phyloP scores from a whole-genome alignment of 30 jellyfish, hydroid and myxozoan genomes.

The Mastigias papua region DNA sequence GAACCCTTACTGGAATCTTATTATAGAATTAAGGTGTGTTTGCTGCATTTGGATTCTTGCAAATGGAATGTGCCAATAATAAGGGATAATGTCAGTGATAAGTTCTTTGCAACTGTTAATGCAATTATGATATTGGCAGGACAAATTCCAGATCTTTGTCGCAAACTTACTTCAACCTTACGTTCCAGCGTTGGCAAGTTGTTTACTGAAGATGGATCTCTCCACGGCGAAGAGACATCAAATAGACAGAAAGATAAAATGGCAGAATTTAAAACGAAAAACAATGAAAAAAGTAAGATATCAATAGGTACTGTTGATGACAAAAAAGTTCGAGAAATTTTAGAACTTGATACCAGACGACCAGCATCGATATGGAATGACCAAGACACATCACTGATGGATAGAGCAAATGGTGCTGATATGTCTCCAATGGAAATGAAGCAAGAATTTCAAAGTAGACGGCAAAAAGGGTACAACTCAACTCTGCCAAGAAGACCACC shows the following conservation, averaged over 20 bases:
- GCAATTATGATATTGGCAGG: conserved; percentile 94
- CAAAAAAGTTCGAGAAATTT: conserved; percentile 74
- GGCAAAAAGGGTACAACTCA: conserved; percentile 87
- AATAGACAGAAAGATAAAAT: conserved; percentile 28
- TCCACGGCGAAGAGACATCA: not conserved
- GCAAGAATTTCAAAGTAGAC: conserved; percentile 82
- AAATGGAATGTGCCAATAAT: conserved; percentile 88
- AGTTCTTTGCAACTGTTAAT: conserved; percentile 94
- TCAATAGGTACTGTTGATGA: conserved; percentile 57
- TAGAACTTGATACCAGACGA: conserved; percentile 76
- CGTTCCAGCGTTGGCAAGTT: conserved; percentile 47
- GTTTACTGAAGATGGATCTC: conserved; percentile 44
- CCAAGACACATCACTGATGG: conserved; percentile 28
- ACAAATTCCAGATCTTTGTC: conserved; percentile 92
- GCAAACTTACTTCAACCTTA: conserved; percentile 72
- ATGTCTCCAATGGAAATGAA: conserved; percentile 75
- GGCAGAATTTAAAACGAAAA: conserved; percentile 19
- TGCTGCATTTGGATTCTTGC: conserved; percentile 87
- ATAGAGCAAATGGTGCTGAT: conserved; percentile 68
- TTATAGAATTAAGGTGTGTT: conserved; percentile 88
- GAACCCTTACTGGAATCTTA: conserved; percentile 94
- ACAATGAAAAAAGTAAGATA: conserved; percentile 32
- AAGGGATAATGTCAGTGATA: conserved; percentile 71
- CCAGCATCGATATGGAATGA: conserved; percentile 45
- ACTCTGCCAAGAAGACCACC: conserved; percentile 87